phyloP scores from a whole-genome alignment of 2,797 vertebrate genomes.

The Enteromius thamalakanensis region DNA sequence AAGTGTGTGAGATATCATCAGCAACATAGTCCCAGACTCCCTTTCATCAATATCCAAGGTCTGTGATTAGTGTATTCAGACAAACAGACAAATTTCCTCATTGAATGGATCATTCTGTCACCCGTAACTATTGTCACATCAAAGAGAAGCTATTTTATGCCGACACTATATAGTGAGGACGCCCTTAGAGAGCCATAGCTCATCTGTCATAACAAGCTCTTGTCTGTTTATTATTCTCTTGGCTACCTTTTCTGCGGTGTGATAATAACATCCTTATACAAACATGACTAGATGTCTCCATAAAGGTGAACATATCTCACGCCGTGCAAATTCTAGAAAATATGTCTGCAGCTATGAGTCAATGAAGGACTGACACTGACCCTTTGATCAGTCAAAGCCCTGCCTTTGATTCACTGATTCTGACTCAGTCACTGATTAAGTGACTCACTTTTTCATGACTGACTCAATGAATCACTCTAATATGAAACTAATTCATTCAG shows the following conservation, averaged over 20 bases:
- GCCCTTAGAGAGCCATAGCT: not conserved
- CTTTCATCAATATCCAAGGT: conserved; percentile 14
- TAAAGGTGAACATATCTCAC: not conserved
- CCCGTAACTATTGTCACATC: not conserved
- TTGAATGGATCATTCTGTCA: conserved; percentile 5
- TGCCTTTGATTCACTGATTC: not conserved
- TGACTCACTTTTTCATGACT: not conserved
- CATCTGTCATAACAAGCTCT: not conserved
- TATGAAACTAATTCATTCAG: too few relatives aligned
- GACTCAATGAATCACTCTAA: too few relatives aligned
- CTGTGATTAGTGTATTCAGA: not conserved
- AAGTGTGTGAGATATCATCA: conserved; percentile 1
- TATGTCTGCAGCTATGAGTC: not conserved
- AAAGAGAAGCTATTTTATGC: conserved; percentile 26
- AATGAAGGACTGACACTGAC: not conserved
- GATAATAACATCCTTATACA: not conserved
- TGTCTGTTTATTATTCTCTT: not conserved
- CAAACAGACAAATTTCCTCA: conserved; percentile 14
- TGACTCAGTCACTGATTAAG: not conserved
- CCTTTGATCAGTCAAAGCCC: not conserved
- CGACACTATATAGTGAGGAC: not conserved
- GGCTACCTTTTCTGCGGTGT: not conserved
- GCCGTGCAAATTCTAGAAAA: not conserved
- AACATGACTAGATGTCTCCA: not conserved
- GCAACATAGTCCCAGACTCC: not conserved